phyloP scores from a whole-genome alignment of 1,140 invertebrate species.

The Bombus difficillimus region DNA sequence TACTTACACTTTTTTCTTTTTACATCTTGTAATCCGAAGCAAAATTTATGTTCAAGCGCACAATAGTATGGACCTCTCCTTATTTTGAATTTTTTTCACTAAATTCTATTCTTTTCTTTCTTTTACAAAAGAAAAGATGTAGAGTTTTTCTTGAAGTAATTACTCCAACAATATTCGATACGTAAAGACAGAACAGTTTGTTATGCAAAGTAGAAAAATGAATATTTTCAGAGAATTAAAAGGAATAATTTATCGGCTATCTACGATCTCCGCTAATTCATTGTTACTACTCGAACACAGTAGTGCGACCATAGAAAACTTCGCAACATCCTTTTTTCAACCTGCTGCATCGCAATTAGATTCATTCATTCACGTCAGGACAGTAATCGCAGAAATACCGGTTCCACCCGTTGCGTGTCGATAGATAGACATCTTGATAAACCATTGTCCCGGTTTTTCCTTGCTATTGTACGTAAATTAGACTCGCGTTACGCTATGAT shows the following conservation, averaged over 20 bases:
- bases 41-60: too few species aligned
- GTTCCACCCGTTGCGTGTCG: background rate
- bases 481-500: conserved; percentile 20
- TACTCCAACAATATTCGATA: too few species aligned
- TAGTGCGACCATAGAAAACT: background rate
- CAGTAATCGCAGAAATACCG: conserved; percentile 34
- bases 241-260: background rate
- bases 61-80: too few species aligned
- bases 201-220: too few species aligned
- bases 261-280: background rate
- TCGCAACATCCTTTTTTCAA: conserved; percentile 6
- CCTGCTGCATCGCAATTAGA: conserved; percentile 26
- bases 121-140: too few species aligned
- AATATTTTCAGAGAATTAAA: too few species aligned
- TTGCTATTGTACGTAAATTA: conserved; percentile 53
- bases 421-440: conserved; percentile 35
- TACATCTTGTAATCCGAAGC: too few species aligned
- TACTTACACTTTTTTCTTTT: too few species aligned
- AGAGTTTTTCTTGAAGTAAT: too few species aligned
- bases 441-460: conserved; percentile 23
- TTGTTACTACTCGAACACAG: background rate
- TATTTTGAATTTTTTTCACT: too few species aligned
- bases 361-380: conserved; percentile 7
- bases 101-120: too few species aligned
- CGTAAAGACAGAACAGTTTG: too few species aligned